phyloP scores from a whole-genome alignment of 2,797 vertebrate genomes.

The Brotula barbata region DNA sequence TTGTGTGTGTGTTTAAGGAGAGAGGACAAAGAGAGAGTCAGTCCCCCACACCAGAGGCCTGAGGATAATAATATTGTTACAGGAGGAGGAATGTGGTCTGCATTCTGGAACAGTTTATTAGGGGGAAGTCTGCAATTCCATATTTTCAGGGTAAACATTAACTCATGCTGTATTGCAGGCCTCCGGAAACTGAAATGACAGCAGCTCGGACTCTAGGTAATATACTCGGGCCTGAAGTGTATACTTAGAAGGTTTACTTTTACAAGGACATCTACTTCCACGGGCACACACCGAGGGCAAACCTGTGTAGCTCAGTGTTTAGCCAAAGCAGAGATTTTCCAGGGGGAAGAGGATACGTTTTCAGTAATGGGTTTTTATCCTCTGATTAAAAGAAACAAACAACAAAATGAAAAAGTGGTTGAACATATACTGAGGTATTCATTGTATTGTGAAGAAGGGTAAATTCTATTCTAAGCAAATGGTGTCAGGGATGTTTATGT shows the following conservation, averaged over 20 bases:
- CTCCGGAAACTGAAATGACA: slow-evolving; percentile 46
- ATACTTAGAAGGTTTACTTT: slow-evolving; percentile 37
- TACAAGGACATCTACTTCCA: slow-evolving; percentile 23
- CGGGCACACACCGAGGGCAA: slow-evolving; percentile 15
- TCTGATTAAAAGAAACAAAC: too few species aligned
- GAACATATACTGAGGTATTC: too few species aligned
- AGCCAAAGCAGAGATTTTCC: slow-evolving; percentile 44
- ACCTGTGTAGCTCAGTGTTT: slow-evolving; percentile 28
- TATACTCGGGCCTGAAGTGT: neutral
- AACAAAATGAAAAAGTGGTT: too few species aligned
- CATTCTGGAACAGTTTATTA: slow-evolving; percentile 85
- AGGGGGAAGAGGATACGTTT: slow-evolving; percentile 21
- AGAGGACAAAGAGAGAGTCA: slow-evolving; percentile 36
- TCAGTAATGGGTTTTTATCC: slow-evolving; percentile 17
- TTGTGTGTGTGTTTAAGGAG: slow-evolving; percentile 26
- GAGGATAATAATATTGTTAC: slow-evolving; percentile 81
- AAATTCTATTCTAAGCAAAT: too few species aligned
- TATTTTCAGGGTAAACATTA: slow-evolving; percentile 91
- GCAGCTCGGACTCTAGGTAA: slow-evolving; percentile 27
- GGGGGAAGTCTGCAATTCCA: slow-evolving; percentile 89
- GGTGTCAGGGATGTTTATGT: too few species aligned
- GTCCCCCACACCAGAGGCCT: slow-evolving; percentile 39
- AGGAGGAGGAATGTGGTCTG: slow-evolving; percentile 79
- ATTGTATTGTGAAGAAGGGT: too few species aligned
- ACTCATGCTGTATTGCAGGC: slow-evolving; percentile 76